phyloP scores from a whole-genome alignment of 2,113 vertebrate genomes.

The Nerophis ophidion region DNA sequence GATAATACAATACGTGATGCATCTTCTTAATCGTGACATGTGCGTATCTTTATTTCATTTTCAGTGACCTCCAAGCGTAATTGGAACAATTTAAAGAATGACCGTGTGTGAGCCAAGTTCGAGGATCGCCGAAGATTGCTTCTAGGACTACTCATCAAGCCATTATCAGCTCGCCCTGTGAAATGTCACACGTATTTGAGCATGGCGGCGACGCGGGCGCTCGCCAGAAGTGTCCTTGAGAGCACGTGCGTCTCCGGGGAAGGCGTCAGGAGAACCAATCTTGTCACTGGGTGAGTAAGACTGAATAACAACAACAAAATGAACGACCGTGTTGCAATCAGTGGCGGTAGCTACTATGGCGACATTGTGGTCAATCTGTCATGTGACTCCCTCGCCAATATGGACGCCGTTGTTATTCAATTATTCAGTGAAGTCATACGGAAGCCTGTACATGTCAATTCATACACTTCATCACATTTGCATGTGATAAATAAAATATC shows the following conservation, averaged over 20 bases:
- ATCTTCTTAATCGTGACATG: constrained; percentile 16
- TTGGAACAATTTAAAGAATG: constrained; percentile 40
- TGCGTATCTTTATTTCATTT: constrained; percentile 16
- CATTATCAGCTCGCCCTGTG: not conserved
- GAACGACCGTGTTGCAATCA: not conserved
- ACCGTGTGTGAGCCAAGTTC: not conserved
- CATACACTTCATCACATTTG: not conserved
- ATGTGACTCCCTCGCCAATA: not conserved
- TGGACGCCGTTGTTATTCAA: not conserved
- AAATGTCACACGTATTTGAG: not conserved
- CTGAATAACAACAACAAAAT: not conserved
- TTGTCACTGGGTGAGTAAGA: not conserved
- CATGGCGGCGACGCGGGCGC: no score
- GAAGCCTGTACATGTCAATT: not conserved
- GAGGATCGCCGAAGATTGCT: not conserved
- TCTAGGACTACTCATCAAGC: not conserved
- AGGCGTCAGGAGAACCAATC: not conserved
- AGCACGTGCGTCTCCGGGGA: not conserved
- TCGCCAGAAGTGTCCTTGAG: constrained; percentile 1
- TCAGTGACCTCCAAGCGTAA: constrained; percentile 38
- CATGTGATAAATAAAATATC: no score
- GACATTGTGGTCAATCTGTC: not conserved
- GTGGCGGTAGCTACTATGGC: not conserved
- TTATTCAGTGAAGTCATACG: not conserved
- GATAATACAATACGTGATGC: not conserved